Evolutionary conservation across 2,888 invertebrate species (phyloP), one percentile per base, ranked within the genome.

Genomic region (Germaria angustata): DNA sequence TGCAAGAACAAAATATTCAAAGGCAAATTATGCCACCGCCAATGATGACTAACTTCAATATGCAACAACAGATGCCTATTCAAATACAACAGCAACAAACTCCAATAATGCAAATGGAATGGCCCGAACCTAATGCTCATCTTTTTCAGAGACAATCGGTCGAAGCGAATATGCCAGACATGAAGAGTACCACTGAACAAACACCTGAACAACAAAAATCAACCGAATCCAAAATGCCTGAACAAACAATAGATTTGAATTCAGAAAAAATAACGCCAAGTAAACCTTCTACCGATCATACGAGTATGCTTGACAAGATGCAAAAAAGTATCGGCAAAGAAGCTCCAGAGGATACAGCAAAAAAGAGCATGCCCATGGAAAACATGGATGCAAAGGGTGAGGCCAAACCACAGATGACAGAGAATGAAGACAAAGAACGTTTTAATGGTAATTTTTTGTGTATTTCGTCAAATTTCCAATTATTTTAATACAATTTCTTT

Each of bases 381-480:
- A 69, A 28, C 13, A 49, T 13, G 34, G 34, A 71, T 2, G 17
- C 75, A 7, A 20, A 87, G 24, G 86, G 84, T 11, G 86, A 86
- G 34, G 86, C 88, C 0, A 84, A 84, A 17, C 87, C 89, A 8
- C 89, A 89, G 79, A 87, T 86, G 86, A 72, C 86, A 7, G 85
- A 87, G 9, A 81, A 85, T 17, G 85, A 75, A 11, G 86, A 83
- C 13, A 81, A 78, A 65, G 87, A 85, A 3, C 87, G 89, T 1
- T 84, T 65, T 17, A 89, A 89, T 89, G 90, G 90, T 89, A 90
- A 90, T 86, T 87, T 90, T 68, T 89, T 86, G 88, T 28, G 87
- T 89, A 73, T 86, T 87, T 55, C 87, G 83, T 68, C 61, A 79
- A 86, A 76, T 71, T 84, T 63, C 44, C 44, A 71, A 46, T 49